Conservation (phyloP, 92 coral and sea anemone genomes). For the Epizoanthus rinbou region DNA sequence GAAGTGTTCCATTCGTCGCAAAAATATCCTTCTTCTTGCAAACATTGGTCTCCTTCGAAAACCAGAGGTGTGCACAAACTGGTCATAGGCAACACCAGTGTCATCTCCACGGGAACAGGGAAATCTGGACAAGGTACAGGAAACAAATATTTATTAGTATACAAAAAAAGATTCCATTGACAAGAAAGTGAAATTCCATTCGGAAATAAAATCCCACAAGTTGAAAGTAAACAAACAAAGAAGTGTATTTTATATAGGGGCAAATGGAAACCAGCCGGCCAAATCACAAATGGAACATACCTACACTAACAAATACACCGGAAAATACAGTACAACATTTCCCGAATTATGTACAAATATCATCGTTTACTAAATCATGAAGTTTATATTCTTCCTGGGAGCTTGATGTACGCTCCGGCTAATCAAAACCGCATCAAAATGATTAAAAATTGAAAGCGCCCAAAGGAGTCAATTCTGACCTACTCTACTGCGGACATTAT, state of each 20-base stretch:
- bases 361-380: conserved; percentile 80
- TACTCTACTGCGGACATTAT: conserved; percentile 56
- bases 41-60: conserved; percentile 81
- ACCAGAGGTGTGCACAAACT: conserved; percentile 71
- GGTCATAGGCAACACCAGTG: conserved; percentile 78
- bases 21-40: conserved; percentile 82
- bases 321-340: conserved; percentile 65
- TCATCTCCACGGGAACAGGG: conserved; percentile 66
- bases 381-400: conserved; percentile 76
- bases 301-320: conserved; percentile 71
- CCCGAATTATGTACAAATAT: conserved; percentile 69
- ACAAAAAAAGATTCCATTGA: conserved; percentile 44
- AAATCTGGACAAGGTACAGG: conserved; percentile 42
- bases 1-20: conserved; percentile 90
- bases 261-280: conserved; percentile 39
- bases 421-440: conserved; percentile 86
- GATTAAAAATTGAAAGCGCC: conserved; percentile 71
- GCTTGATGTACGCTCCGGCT: conserved; percentile 65
- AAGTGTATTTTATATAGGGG: conserved; percentile 7
- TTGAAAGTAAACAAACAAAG: conserved; percentile 44
- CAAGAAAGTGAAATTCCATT: conserved; percentile 54
- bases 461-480: conserved; percentile 45
- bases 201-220: conserved; percentile 49
- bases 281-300: conserved; percentile 64
- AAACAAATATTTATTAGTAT: conserved; percentile 52